phyloP scores from a whole-genome alignment of 2,113 vertebrate genomes.

The Mormyrus lacerda region DNA sequence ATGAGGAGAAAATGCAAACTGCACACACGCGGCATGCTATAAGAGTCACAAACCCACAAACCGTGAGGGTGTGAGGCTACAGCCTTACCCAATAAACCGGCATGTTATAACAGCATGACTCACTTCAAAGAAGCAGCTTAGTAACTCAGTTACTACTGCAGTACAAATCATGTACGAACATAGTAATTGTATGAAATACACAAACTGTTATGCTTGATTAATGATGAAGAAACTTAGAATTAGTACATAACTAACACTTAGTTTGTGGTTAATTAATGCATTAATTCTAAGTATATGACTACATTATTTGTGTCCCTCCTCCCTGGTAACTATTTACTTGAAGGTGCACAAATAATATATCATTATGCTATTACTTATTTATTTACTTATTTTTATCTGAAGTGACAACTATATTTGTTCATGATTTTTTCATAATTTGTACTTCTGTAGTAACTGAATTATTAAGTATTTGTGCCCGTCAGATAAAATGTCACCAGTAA shows the following conservation, averaged over 20 bases:
- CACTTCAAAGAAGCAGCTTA: no score
- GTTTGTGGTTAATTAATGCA: no score
- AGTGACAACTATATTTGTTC: background rate
- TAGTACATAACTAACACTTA: no score
- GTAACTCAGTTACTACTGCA: no score
- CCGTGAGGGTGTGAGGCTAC: background rate
- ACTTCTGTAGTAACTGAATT: background rate
- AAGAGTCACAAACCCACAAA: background rate
- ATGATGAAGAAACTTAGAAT: no score
- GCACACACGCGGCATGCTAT: background rate
- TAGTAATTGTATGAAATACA: no score
- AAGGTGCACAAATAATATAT: background rate
- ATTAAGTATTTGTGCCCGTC: background rate
- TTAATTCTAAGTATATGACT: background rate
- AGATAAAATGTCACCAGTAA: background rate
- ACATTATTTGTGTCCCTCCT: background rate
- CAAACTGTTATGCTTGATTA: no score
- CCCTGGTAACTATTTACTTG: background rate
- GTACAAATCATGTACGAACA: no score
- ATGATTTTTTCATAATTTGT: background rate
- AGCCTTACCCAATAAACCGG: background rate
- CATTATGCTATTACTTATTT: background rate
- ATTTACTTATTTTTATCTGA: background rate
- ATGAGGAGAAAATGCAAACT: background rate
- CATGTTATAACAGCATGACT: no score